phyloP scores from a whole-genome alignment of 1,140 invertebrate genomes.

The Anastrepha ludens region DNA sequence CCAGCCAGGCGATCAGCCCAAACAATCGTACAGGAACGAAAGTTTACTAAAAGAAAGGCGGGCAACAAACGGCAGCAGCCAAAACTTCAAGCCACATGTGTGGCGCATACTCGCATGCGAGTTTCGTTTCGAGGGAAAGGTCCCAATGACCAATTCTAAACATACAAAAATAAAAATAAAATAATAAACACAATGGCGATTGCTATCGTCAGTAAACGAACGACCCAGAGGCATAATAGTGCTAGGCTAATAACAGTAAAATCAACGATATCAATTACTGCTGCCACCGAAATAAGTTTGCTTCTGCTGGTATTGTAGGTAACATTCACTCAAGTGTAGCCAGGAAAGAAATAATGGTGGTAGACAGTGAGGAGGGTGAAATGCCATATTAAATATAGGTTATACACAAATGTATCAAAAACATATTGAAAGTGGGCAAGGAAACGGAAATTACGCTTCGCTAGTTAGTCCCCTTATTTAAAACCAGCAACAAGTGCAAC shows the following conservation, averaged over 20 bases:
- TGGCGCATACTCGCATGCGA: background rate
- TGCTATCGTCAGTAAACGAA: slow-evolving; percentile 11
- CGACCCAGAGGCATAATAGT: slow-evolving; percentile 9
- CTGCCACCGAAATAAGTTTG: background rate
- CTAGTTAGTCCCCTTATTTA: background rate
- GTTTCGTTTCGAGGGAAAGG: background rate
- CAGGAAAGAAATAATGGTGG: background rate
- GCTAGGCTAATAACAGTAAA: slow-evolving; percentile 17
- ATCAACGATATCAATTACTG: slow-evolving; percentile 40
- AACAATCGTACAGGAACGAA: slow-evolving; percentile 20
- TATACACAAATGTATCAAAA: no score
- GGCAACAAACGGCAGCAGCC: background rate
- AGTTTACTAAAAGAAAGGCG: slow-evolving; percentile 27
- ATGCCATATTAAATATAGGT: background rate
- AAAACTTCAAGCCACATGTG: slow-evolving; percentile 18
- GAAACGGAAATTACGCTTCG: slow-evolving; percentile 31
- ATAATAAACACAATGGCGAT: slow-evolving; percentile 23
- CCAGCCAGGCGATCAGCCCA: background rate
- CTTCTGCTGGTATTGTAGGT: background rate
- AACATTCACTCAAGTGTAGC: slow-evolving; percentile 34
- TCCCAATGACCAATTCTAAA: background rate
- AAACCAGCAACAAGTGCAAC: slow-evolving; percentile 6
- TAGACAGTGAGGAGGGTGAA: background rate
- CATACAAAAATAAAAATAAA: slow-evolving; percentile 30
- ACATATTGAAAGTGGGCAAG: background rate